Conservation (phyloP, 1,140 invertebrate species). For the Philaenus spumarius region DNA sequence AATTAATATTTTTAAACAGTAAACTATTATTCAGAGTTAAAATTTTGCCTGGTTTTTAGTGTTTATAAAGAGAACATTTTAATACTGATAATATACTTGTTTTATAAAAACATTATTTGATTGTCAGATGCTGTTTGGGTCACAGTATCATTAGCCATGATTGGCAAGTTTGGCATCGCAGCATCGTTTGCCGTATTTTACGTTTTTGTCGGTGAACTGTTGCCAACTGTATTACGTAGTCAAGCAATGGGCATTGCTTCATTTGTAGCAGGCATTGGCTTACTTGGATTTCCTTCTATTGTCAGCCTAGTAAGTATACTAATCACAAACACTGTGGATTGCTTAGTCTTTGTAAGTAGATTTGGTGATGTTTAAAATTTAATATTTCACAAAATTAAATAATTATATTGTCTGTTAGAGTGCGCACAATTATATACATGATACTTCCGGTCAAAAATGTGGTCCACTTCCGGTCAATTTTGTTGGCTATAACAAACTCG, state of each 20-base stretch:
- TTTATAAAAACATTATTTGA: no score
- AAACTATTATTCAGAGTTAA: no score
- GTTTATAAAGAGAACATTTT: no score
- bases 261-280: constrained; percentile 59
- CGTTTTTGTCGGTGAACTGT: constrained; percentile 69
- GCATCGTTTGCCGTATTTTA: constrained; percentile 73
- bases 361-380: background rate
- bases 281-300: constrained; percentile 68
- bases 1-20: no score
- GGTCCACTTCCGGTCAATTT: no score
- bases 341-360: background rate
- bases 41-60: no score
- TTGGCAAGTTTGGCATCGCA: constrained; percentile 81
- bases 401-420: no score
- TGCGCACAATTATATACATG: no score
- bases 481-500: no score
- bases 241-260: constrained; percentile 67
- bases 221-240: constrained; percentile 70
- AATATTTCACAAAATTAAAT: background rate
- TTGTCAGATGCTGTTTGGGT: constrained; percentile 39
- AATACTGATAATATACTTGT: no score
- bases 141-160: constrained; percentile 62
- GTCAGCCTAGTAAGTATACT: constrained; percentile 64
- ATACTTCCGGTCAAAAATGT: no score
- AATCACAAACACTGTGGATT: no score